Conservation (phyloP, 2,797 vertebrate genomes). For the Neomorphus geoffroyi region DNA sequence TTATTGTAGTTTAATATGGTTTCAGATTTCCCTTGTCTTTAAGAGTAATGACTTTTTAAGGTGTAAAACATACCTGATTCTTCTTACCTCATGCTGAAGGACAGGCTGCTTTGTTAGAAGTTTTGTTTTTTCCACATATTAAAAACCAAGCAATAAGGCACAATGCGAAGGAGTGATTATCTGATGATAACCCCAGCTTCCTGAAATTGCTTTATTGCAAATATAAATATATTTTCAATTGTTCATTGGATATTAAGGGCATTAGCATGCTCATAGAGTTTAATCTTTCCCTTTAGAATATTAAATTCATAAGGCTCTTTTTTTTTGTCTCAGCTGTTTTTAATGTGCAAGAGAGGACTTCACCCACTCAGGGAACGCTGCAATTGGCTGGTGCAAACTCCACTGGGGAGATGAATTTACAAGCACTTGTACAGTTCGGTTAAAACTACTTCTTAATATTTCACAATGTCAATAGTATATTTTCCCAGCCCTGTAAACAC, state of each 20-base stretch:
- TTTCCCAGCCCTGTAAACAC: constrained; percentile 71
- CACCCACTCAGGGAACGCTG: constrained; percentile 44
- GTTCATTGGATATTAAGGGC: constrained; percentile 25
- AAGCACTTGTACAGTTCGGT: constrained; percentile 56
- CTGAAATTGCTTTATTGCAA: constrained; percentile 53
- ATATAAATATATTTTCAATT: not conserved
- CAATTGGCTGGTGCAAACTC: constrained; percentile 59
- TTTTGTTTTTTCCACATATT: constrained; percentile 11
- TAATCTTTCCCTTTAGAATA: constrained; percentile 37
- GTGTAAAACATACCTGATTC: not conserved
- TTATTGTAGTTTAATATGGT: not conserved
- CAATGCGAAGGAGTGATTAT: constrained; percentile 1
- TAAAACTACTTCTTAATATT: constrained; percentile 66
- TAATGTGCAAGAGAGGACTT: constrained; percentile 48
- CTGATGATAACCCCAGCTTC: constrained; percentile 30
- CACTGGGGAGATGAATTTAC: constrained; percentile 65
- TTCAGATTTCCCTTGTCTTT: constrained; percentile 38
- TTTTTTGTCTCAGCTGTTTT: constrained; percentile 44
- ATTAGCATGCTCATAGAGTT: not conserved
- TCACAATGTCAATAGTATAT: constrained; percentile 65
- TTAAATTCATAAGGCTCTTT: constrained; percentile 30
- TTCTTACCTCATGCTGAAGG: constrained; percentile 14
- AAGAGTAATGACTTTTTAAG: not conserved
- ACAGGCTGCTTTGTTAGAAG: not conserved
- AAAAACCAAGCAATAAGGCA: constrained; percentile 68